Base-by-base conservation (phyloP, 2,797 vertebrate genomes). In the Cynopterus sphinx region DNA sequence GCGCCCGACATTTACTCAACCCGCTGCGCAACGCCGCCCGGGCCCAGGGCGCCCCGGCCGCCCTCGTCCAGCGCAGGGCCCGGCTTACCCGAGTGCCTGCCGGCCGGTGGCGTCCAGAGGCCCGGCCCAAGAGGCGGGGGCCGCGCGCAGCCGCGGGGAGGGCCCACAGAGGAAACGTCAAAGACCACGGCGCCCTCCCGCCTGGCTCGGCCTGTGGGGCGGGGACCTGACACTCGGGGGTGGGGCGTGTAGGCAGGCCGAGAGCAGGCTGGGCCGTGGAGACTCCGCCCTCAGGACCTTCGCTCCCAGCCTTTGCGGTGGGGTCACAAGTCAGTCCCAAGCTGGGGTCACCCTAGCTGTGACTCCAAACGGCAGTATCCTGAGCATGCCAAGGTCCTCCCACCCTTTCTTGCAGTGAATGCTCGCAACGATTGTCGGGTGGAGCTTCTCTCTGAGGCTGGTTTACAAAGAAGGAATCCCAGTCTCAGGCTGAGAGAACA, bases 71-170 rank as follows among this genome's bases (percentile, higher is more conserved):
- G 19, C 36, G 11, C 43, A 0, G 43, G 9, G 53, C 49, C 17
- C 9, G 22, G 51, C 94, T 94, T 71, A 96, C 94, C 90, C 9
- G 33, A 96, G 96, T 57, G 59, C 90, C 21, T 95, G 71, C 74
- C 26, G 0, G 68, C 87, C 71, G 12, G 55, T n/a, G 41, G 70
- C 68, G 71, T 17, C 5, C 63, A 21, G 46, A 13, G 70, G 65
- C 84, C 93, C 2, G 26, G 33, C 15, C 8, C 2, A 24, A 8
- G 19, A 0, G 88, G 90, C 67, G 1, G 31, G 59, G 89, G 49
- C 12, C 81, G 22, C 92, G 8, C 82, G 26, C 3, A 10, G 33
- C 17, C 0, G 11, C 0, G 0, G 2, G n/a, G 13, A 11, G 7
- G 12, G 46, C 36, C 3, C 1, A 3, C 39, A 12, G 22, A 49